Evolutionary conservation across 2,797 vertebrate genomes (phyloP), one percentile per base, ranked within the genome.

Genomic region (Poeciliopsis paucimaculata): DNA sequence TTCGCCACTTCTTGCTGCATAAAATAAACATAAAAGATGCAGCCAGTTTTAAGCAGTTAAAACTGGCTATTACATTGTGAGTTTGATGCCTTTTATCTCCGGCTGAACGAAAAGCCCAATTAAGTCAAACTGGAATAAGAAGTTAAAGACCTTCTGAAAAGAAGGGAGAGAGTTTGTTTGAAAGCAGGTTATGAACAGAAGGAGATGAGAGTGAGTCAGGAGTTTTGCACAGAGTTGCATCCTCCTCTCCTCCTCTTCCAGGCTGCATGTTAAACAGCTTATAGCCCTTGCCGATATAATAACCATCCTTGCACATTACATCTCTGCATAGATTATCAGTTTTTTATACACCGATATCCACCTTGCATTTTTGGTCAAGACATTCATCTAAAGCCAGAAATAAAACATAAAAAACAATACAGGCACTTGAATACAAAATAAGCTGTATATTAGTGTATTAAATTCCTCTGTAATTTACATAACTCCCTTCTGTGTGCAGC

Each of bases 401-500:
- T 76, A 62, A n/a, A 9, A 0, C 16, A n/a, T 57, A 55, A 7
- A 0, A 64, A 71, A 80, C 28, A 55, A 73, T 78, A 71, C 28
- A 36, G 55, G 39, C 51, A 43, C 62, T 73, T 26, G 13, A 77
- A 79, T 84, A 36, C 70, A 78, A 43, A 72, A n/a, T 46, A 72
- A 73, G 13, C 16, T 68, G 73, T 26, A 71, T 84, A 86, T 86
- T 90, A 91, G 89, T 83, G 87, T 71, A 71, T 45, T 71, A 71
- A 71, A 71, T n/a, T 71, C 41, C 41, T 71, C 68, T 71, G 43
- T 71, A 71, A 71, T 78, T 84, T 57, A 57, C 41, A 80, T 73
- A 39, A 11, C 28, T 73, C 60, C 66, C 34, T 72, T 80, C 77
- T 9, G 75, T 49, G 64, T 47, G 46, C 46, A 20, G 51, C 86